Base-by-base conservation (phyloP, 2,888 invertebrate genomes). In the Drosophila ezoana region DNA sequence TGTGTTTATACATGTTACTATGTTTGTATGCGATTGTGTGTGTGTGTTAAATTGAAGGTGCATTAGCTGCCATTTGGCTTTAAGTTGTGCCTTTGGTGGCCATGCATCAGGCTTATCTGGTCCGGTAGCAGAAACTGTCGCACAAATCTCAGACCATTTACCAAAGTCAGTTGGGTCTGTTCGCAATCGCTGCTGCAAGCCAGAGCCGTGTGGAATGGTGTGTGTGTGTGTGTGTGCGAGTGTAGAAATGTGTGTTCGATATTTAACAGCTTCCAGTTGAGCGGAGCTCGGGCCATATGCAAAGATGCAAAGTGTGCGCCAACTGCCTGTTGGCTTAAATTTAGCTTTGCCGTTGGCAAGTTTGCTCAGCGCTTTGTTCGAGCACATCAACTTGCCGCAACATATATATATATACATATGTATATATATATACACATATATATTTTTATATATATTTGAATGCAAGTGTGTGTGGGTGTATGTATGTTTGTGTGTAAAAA, bases 191-290 rank as follows among this genome's bases (percentile, higher is more conserved):
- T 18, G 56, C 54, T 58, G 59, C 44, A 11, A 11, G 5, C 54
- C 28, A 28, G 8, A 32, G 13, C 38, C 33, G 11, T 20, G 11
- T 20, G 35, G n/a, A 14, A 3, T 20, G 9, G 11, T 28, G 23
- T 28, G 11, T 37, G 32, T 38, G 61, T 38, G 11, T 28, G 23
- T 28, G 11, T 37, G 32, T 38, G 61, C 41, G 62, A 48, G 53
- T 74, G 79, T 75, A 23, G 60, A 58, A 63, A 62, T 76, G 71
- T 73, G 68, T 80, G 80, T 79, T 85, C 83, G 80, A 84, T 85
- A 81, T 85, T 84, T 84, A 84, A 85, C 83, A 84, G 83, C 83
- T 84, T 84, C 79, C 85, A 83, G 71, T 76, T 74, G 81, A 80
- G 70, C 69, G 75, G 8, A 62, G 61, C 40, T 48, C 16, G 33